phyloP scores from a whole-genome alignment of 2,113 vertebrate species.

The Eudyptes chrysolophus region DNA sequence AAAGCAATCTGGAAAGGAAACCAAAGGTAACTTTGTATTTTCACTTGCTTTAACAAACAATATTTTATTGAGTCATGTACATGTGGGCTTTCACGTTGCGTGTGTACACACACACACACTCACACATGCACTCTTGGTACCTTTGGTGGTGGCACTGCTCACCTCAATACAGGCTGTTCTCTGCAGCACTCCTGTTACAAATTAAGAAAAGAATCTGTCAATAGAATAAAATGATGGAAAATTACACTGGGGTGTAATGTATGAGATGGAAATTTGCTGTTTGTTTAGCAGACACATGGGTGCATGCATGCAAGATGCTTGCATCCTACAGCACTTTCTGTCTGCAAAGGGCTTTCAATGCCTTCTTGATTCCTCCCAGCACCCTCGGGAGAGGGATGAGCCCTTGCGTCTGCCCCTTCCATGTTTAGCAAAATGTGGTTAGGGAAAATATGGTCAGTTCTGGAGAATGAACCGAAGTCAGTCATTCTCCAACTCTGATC shows the following conservation, averaged over 20 bases:
- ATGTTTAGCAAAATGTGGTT: no score
- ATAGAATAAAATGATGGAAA: fast-evolving
- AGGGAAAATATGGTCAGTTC: no score
- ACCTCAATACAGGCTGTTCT: not conserved
- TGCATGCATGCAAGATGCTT: no score
- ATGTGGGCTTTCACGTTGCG: not conserved
- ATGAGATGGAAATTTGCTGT: not conserved
- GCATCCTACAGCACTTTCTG: not conserved
- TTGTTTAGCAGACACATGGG: not conserved
- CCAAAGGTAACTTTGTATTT: not conserved
- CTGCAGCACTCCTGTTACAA: fast-evolving
- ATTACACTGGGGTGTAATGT: not conserved
- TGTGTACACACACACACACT: no score
- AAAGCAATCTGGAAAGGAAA: not conserved
- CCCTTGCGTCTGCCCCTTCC: not conserved
- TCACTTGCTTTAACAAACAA: not conserved
- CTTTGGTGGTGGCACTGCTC: not conserved
- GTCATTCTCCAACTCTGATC: fast-evolving
- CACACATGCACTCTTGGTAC: fast-evolving
- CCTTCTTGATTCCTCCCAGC: fast-evolving
- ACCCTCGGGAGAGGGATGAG: fast-evolving
- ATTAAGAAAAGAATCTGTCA: no score
- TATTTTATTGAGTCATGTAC: not conserved
- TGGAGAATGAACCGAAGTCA: not conserved
- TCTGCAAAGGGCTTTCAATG: not conserved